A percentile compares a stretch with the other conserved stretches of the same genome.
Conservation (phyloP, 2,888 invertebrate species). For the Encarsia formosa region DNA sequence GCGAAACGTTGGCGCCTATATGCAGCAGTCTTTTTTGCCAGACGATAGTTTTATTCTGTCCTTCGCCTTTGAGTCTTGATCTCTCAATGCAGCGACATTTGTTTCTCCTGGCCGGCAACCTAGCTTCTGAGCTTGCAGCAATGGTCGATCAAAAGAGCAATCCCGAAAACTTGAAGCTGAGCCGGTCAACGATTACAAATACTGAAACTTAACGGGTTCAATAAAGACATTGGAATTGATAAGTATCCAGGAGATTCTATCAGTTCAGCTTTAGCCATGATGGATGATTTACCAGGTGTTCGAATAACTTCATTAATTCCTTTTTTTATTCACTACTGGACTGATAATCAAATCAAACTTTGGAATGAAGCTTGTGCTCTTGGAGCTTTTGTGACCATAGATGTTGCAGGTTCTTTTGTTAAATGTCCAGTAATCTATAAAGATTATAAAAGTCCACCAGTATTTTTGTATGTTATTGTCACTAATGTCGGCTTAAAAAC, state of each 20-base stretch:
- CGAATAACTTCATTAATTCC: background rate
- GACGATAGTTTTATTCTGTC: conserved; percentile 50
- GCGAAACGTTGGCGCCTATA: conserved; percentile 28
- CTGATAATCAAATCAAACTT: conserved; percentile 2
- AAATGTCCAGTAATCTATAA: background rate
- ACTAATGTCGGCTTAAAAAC: background rate
- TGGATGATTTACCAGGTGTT: background rate
- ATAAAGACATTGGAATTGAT: background rate
- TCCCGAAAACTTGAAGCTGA: conserved; percentile 10
- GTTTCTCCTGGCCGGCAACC: conserved; percentile 50
- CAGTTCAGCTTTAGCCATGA: background rate
- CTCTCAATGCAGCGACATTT: conserved; percentile 51
- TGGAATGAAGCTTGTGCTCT: background rate
- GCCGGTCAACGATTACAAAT: conserved; percentile 23
- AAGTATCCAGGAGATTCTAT: conserved; percentile 6
- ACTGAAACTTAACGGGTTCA: conserved; percentile 35
- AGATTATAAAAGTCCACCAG: background rate
- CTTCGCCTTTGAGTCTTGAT: conserved; percentile 55
- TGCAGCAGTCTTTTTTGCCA: conserved; percentile 45
- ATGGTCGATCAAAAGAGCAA: conserved; percentile 2
- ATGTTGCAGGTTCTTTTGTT: conserved; percentile 2
- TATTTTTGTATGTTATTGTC: background rate
- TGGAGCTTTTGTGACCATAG: background rate
- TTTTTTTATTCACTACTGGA: background rate
- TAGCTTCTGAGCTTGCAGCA: conserved; percentile 40